Evolutionary conservation across 2,888 invertebrate species (phyloP).

Genomic region (Icerya purchasi): DNA sequence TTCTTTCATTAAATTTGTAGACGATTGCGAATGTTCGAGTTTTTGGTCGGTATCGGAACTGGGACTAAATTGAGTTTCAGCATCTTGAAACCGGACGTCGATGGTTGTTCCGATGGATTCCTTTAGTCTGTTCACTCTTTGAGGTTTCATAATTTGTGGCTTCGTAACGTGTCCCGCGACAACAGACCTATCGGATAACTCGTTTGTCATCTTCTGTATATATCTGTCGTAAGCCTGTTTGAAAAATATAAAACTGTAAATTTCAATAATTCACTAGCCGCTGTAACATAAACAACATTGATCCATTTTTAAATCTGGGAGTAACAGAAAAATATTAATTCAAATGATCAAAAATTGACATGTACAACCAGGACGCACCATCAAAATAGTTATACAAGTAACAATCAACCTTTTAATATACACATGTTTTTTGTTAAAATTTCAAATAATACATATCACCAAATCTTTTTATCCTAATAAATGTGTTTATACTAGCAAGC

Average conservation of each 20-base stretch:
- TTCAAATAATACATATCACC: too few relatives aligned
- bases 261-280: background rate
- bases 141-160: conserved; percentile 28
- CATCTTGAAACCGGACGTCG: background rate
- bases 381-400: too few relatives aligned
- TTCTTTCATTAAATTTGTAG: too few relatives aligned
- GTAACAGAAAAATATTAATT: too few relatives aligned
- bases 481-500: too few relatives aligned
- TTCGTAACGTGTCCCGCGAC: conserved; percentile 21
- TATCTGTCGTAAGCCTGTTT: conserved; percentile 22
- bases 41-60: background rate
- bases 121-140: background rate
- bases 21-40: too few relatives aligned
- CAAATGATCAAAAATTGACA: too few relatives aligned
- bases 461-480: too few relatives aligned
- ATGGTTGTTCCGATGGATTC: background rate
- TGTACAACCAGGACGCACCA: too few relatives aligned
- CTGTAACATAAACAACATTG: background rate
- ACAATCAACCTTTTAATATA: too few relatives aligned
- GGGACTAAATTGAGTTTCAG: background rate
- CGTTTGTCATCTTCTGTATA: conserved; percentile 20
- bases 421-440: too few relatives aligned
- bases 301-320: background rate
- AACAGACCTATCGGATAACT: conserved; percentile 22
- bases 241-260: conserved; percentile 6